Base-by-base conservation (phyloP, 2,113 vertebrate genomes). In the Ranitomeya variabilis region DNA sequence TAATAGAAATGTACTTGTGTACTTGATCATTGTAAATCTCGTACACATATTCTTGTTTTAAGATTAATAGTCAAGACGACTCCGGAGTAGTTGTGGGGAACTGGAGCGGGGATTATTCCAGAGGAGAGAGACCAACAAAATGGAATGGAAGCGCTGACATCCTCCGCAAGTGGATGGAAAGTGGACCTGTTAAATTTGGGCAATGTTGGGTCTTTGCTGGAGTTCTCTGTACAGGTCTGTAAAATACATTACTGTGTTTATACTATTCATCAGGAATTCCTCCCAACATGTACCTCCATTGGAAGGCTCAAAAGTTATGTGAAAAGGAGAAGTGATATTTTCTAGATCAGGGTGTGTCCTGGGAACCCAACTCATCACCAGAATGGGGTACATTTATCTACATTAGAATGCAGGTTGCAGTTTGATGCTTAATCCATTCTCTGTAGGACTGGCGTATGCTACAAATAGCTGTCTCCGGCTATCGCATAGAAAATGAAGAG, bases 171-270 rank as follows among this genome's bases (percentile, higher is more conserved):
- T 96, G 95, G 95, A 94, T 93, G 88, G 90, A 86, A 15, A 92
- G 92, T 54, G 94, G 93, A 89, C 92, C 94, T 18, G 95, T 96
- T 15, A 91, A 62, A 86, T 96, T 84, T 4, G 95, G 95, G 80
- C 95, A 96, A 21, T 96, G 95, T 69, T 96, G 95, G 95, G 95
- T 96, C 87, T 96, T 95, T 91, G 95, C 94, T 18, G 95, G 95
- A 0, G 94, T 95, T 4, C 31, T 96, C 80, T 95, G 93, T 81
- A 96, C 95, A 94, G 95, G 95, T 96, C 93, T 26, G 59, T 71
- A 6, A 31, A 45, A 23, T n/a, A 64, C 62, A 26, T 14, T 57
- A 0, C 57, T 37, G 26, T 21, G 62, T 59, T 15, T n/a, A 60
- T 55, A 15, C 45, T 45, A 23, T 31, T 2, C 37, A 45, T 45